Evolutionary conservation across 2,113 vertebrate species (phyloP).

Genomic region (Microtus richardsoni): DNA sequence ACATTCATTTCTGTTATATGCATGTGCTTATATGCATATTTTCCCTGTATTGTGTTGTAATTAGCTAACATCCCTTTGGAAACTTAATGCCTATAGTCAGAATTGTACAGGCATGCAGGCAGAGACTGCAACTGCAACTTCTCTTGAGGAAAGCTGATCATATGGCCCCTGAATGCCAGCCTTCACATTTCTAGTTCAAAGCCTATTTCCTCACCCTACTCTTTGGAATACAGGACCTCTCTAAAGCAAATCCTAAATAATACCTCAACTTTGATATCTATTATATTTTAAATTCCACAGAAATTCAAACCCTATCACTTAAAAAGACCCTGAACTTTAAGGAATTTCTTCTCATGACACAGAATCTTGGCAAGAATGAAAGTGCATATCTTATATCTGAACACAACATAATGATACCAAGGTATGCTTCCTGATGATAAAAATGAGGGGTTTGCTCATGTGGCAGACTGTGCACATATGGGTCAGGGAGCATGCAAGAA

Average conservation of each 20-base stretch:
- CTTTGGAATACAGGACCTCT: background rate
- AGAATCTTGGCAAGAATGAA: constrained; percentile 10
- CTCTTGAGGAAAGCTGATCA: background rate
- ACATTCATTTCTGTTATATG: background rate
- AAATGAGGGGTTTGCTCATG: background rate
- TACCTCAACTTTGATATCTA: background rate
- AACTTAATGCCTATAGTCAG: background rate
- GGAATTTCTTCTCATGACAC: background rate
- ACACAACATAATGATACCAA: background rate
- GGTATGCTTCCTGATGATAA: background rate
- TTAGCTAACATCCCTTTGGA: background rate
- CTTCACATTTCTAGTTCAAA: background rate
- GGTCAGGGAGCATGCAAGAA: background rate
- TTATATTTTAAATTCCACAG: background rate
- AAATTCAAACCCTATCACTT: background rate
- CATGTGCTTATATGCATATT: background rate
- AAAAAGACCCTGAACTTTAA: background rate
- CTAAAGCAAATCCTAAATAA: background rate
- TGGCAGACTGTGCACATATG: too few species aligned
- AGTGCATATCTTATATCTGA: background rate
- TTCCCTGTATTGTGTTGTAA: background rate
- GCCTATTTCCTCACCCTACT: background rate
- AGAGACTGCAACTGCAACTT: background rate
- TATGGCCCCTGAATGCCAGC: rapidly evolving
- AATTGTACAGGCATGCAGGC: background rate